A percentile compares a stretch with the other conserved stretches of the same genome.
Evolutionary conservation across 2,888 invertebrate genomes (phyloP).

Genomic region (Drosophila aldrichi): DNA sequence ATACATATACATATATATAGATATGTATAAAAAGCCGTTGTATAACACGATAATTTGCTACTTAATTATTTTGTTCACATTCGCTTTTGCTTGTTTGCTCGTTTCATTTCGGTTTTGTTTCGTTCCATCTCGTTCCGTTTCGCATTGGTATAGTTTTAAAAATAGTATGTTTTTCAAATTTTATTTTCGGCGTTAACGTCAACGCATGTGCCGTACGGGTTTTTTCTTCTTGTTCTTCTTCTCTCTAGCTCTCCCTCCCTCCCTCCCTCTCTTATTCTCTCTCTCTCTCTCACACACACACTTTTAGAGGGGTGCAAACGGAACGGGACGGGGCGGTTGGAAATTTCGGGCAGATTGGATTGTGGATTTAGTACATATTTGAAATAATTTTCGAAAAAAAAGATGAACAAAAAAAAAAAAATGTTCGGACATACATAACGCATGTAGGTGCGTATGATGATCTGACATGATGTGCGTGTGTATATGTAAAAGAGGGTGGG

Average conservation of each 20-base stretch:
- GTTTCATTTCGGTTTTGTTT: constrained; percentile 40
- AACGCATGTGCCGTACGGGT: constrained; percentile 58
- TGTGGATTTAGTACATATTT: constrained; percentile 71
- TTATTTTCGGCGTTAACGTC: constrained; percentile 81
- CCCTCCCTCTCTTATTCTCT: background rate
- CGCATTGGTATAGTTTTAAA: constrained; percentile 70
- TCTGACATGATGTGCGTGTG: constrained; percentile 5
- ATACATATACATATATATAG: background rate
- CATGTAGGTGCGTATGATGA: constrained; percentile 5
- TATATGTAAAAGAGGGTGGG: background rate
- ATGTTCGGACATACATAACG: constrained; percentile 29
- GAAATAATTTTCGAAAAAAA: constrained; percentile 60
- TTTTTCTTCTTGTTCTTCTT: background rate
- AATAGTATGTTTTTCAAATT: constrained; percentile 77
- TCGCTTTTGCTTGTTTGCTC: constrained; percentile 41
- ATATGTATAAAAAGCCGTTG: constrained; percentile 48
- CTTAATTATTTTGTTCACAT: constrained; percentile 73
- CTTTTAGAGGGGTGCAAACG: background rate
- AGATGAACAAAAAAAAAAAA: constrained; percentile 18
- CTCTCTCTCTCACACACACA: background rate
- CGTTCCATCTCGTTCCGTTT: constrained; percentile 60
- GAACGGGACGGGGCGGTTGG: constrained; percentile 17
- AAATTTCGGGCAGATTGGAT: constrained; percentile 37
- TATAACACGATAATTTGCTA: constrained; percentile 81
- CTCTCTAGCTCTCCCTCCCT: background rate